Evolutionary conservation across 92 coral and sea anemone genomes (phyloP).

Genomic region (Parazoanthus swiftii): DNA sequence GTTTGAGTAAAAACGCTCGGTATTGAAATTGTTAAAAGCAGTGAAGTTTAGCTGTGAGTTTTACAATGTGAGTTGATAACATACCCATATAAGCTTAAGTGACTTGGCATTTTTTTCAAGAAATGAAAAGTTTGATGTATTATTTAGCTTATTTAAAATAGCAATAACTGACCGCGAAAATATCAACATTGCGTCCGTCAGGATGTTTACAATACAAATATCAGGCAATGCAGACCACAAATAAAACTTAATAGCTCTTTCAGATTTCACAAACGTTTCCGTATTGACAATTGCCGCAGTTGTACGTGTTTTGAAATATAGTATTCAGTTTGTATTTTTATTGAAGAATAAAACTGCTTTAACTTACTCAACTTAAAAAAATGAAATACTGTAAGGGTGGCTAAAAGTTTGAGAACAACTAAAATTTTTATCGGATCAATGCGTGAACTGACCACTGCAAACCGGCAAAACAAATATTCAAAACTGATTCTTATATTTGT

Average conservation of each 20-base stretch:
- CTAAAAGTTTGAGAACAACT: background rate
- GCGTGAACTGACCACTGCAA: background rate
- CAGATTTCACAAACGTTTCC: background rate
- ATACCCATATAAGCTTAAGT: background rate
- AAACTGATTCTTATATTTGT: background rate
- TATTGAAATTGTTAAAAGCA: too few species aligned
- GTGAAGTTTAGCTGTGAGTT: background rate
- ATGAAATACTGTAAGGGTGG: background rate
- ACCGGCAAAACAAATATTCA: background rate
- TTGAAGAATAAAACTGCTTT: background rate
- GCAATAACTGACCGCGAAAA: constrained; percentile 14
- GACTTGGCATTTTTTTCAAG: background rate
- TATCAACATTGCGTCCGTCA: background rate
- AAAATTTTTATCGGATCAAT: too few species aligned
- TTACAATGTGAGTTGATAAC: background rate
- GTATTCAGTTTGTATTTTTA: background rate
- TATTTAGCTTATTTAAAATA: constrained; percentile 1
- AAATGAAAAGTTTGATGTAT: background rate
- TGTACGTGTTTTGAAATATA: background rate
- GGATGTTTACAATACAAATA: constrained; percentile 30
- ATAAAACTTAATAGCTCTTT: background rate
- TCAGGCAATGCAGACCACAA: background rate
- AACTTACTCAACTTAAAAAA: background rate
- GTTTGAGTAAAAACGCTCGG: background rate
- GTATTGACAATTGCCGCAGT: background rate